phyloP scores from a whole-genome alignment of 2,888 invertebrate genomes.

The Sepioteuthis lessoniana region DNA sequence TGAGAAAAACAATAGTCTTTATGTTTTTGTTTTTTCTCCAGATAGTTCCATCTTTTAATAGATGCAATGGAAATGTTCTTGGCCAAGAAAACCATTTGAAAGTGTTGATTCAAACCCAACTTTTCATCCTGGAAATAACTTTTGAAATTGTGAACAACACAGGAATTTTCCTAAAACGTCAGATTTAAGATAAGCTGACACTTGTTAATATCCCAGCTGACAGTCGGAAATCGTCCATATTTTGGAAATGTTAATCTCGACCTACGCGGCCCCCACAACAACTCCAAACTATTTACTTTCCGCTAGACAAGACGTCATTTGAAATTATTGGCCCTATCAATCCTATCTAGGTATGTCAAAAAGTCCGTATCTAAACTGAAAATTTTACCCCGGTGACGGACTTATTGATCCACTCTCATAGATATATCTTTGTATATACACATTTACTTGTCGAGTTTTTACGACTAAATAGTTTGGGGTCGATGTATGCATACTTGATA shows the following conservation, averaged over 20 bases:
- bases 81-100: neutral
- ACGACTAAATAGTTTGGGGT: neutral
- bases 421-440: neutral
- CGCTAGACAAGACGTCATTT: neutral
- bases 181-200: neutral
- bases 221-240: neutral
- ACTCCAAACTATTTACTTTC: neutral
- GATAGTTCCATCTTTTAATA: neutral
- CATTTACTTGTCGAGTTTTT: neutral
- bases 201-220: constrained; percentile 6
- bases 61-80: neutral
- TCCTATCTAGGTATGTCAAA: neutral
- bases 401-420: neutral
- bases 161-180: neutral
- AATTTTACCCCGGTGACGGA: neutral
- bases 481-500: too few relatives aligned
- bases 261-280: neutral
- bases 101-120: neutral
- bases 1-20: too few relatives aligned
- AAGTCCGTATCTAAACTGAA: neutral
- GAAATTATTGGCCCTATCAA: neutral
- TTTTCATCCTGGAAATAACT: neutral
- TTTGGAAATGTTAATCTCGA: neutral
- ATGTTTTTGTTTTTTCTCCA: too few relatives aligned
- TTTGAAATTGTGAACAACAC: neutral